Base-by-base conservation (phyloP, 2,113 vertebrate species). In the Colistium nudipinnis region DNA sequence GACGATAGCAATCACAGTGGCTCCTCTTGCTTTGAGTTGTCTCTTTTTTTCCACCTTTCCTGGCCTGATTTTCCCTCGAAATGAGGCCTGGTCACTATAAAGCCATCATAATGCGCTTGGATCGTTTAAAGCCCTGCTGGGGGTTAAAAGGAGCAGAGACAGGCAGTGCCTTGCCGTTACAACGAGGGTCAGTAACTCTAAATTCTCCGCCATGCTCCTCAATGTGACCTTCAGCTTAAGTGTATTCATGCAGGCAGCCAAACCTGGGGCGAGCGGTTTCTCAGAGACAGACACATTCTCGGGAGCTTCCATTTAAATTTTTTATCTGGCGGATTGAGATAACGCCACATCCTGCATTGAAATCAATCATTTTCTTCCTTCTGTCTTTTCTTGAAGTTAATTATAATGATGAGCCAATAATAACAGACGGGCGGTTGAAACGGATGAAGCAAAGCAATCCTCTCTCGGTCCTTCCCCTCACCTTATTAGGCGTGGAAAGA, bases 401-500 rank as follows among this genome's bases (percentile, higher is more conserved):
- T 3, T 36, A n/a, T 30, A 59, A 22, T 28, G 54, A 79, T 75
- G 48, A 51, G 6, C 35, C 41, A 68, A 41, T 61, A 53, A 48
- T 27, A 17, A 56, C 7, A 65, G 17, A 3, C 6, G 17, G 25
- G 17, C 60, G 33, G 36, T 24, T 49, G 43, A 70, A 38, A 66
- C 17, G 47, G 22, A 20, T 24, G 13, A 33, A 33, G 57, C 16
- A 14, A 27, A 45, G 17, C 36, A 59, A 24, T 70, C 35, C 27
- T 63, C 31, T 39, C 11, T 4, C 72, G 51, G 70, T 76, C 47
- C 41, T 49, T 53, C 74, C 53, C 76, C 38, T 71, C 71, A 19
- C 86, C 79, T 86, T 88, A 85, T 81, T 81, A 81, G 82, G 81
- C 25, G 28, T 63, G 69, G 78, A 81, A 89, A 76, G n/a, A 84